A percentile compares a stretch with the other conserved stretches of the same genome.
These are phyloP conservation scores for Halyomorpha halys DNA, from an alignment of 1,140 invertebrate genomes.

Conservation along the genomic window DNA sequence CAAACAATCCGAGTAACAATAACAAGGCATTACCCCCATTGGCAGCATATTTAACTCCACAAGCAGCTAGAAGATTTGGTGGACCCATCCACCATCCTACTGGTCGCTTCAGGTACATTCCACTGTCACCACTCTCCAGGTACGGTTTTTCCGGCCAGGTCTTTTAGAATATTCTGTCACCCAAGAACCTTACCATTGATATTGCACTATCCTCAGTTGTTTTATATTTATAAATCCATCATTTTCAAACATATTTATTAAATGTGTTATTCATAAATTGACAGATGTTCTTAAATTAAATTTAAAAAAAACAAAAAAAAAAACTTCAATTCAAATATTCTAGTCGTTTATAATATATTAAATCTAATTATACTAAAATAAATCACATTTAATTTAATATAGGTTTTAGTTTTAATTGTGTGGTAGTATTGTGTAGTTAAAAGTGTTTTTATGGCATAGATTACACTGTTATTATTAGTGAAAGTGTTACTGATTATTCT, in stretches of 20 bases:
- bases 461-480: too few relatives aligned
- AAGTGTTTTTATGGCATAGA: too few relatives aligned
- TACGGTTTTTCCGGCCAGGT: constrained; percentile 34
- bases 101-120: constrained; percentile 80
- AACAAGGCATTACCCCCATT: constrained; percentile 78
- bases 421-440: too few relatives aligned
- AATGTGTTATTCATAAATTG: constrained; percentile 3
- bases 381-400: too few relatives aligned
- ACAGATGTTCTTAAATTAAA: neutral
- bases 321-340: too few relatives aligned
- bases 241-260: neutral
- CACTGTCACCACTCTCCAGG: constrained; percentile 51
- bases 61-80: constrained; percentile 68
- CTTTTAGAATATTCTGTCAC: constrained; percentile 21
- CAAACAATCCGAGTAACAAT: constrained; percentile 95
- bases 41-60: constrained; percentile 82
- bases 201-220: constrained; percentile 11
- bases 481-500: too few relatives aligned
- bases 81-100: constrained; percentile 87
- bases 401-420: too few relatives aligned
- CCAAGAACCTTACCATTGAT: constrained; percentile 15
- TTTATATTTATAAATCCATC: neutral
- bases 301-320: too few relatives aligned
- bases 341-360: too few relatives aligned
- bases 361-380: too few relatives aligned